These are phyloP conservation scores for Sitobion miscanthi DNA, from an alignment of 1,140 invertebrate genomes.

Conservation along the genomic window DNA sequence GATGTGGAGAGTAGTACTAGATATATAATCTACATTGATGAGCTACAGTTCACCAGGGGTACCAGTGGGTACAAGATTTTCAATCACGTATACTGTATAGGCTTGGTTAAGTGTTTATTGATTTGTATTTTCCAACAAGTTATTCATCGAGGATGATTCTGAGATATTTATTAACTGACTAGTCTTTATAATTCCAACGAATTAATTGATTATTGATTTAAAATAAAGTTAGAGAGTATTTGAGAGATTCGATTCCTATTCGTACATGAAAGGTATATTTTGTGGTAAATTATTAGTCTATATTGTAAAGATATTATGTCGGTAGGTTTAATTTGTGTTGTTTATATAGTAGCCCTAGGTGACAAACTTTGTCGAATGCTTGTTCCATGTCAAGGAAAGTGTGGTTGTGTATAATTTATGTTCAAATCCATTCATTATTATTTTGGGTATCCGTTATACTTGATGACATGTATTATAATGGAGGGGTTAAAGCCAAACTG, in stretches of 20 bases:
- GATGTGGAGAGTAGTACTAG: neutral
- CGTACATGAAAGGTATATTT: neutral
- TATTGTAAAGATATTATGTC: neutral
- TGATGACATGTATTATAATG: neutral
- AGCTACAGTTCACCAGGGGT: neutral
- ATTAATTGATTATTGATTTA: neutral
- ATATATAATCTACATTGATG: neutral
- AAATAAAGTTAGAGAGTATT: neutral
- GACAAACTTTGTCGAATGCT: neutral
- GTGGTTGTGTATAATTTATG: neutral
- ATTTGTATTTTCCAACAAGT: neutral
- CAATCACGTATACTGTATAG: neutral
- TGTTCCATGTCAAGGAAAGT: neutral
- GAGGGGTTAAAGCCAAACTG: neutral
- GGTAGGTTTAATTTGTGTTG: neutral
- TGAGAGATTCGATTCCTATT: neutral
- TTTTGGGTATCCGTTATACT: neutral
- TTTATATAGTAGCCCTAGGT: neutral
- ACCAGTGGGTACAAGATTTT: neutral
- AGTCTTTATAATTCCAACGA: neutral
- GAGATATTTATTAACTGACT: neutral
- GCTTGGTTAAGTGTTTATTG: neutral
- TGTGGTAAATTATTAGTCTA: neutral
- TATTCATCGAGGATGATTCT: neutral
- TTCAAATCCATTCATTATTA: neutral